Evolutionary conservation across 1,140 invertebrate genomes (phyloP).

Genomic region (Diplogasteroides magnus): DNA sequence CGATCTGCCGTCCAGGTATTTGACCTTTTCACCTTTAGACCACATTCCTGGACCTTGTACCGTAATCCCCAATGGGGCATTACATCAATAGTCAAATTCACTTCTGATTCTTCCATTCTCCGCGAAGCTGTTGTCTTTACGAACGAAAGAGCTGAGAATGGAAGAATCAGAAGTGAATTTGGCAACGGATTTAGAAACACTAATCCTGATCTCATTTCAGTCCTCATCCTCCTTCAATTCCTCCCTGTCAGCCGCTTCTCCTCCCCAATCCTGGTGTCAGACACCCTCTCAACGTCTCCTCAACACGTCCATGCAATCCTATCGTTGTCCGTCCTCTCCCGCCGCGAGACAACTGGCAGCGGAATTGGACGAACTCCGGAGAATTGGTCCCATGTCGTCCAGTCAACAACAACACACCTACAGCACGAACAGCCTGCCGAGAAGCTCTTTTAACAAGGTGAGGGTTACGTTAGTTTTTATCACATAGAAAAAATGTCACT

Average conservation of each 20-base stretch:
- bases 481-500: too few relatives aligned
- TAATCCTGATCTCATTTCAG: too few relatives aligned
- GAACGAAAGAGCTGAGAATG: too few relatives aligned
- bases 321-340: slow-evolving; percentile 45
- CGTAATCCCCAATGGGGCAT: too few relatives aligned
- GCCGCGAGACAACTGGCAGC: slow-evolving; percentile 53
- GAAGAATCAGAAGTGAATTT: too few relatives aligned
- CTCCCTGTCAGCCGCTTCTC: slow-evolving; percentile 39
- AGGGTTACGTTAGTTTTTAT: neutral
- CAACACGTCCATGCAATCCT: slow-evolving; percentile 22
- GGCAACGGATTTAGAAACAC: too few relatives aligned
- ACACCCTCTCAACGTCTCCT: slow-evolving; percentile 30
- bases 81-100: too few relatives aligned
- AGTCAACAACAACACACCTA: slow-evolving; percentile 21
- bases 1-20: slow-evolving; percentile 18
- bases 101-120: too few relatives aligned
- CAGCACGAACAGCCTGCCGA: slow-evolving; percentile 42
- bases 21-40: neutral
- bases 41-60: neutral
- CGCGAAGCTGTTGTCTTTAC: too few relatives aligned
- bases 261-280: slow-evolving; percentile 29
- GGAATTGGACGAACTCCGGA: slow-evolving; percentile 50
- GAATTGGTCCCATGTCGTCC: slow-evolving; percentile 31
- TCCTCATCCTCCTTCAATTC: slow-evolving; percentile 52
- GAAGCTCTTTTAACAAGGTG: slow-evolving; percentile 44